Evolutionary conservation across 2,797 vertebrate species (phyloP).

Genomic region (Mycteria americana): DNA sequence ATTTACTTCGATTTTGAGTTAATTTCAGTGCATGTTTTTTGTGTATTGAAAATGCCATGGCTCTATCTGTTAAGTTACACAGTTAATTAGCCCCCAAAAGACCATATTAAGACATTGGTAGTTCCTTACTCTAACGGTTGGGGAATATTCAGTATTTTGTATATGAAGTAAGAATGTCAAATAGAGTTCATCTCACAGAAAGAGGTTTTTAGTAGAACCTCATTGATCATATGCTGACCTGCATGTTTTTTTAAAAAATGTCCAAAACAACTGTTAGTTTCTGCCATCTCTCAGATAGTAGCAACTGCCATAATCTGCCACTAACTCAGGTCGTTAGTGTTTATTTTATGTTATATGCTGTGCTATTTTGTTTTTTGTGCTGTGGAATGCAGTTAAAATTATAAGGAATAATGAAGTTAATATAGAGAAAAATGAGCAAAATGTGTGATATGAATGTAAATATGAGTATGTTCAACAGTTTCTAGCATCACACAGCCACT

Average conservation of each 20-base stretch:
- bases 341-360: background rate
- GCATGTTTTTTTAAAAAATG: background rate
- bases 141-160: background rate
- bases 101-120: background rate
- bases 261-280: background rate
- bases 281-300: background rate
- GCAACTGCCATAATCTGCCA: background rate
- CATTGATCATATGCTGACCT: background rate
- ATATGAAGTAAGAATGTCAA: background rate
- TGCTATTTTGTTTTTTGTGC: background rate
- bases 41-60: accelerated
- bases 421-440: background rate
- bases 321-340: background rate
- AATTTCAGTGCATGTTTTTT: background rate
- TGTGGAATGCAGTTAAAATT: background rate
- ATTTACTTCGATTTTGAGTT: background rate
- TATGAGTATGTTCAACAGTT: background rate
- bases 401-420: background rate
- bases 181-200: background rate
- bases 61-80: background rate
- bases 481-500: background rate
- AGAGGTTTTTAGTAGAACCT: background rate
- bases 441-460: background rate
- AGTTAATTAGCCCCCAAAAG: background rate
- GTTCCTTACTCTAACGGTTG: background rate